Base-by-base conservation (phyloP, 2,797 vertebrate genomes). In the Tapera naevia region DNA sequence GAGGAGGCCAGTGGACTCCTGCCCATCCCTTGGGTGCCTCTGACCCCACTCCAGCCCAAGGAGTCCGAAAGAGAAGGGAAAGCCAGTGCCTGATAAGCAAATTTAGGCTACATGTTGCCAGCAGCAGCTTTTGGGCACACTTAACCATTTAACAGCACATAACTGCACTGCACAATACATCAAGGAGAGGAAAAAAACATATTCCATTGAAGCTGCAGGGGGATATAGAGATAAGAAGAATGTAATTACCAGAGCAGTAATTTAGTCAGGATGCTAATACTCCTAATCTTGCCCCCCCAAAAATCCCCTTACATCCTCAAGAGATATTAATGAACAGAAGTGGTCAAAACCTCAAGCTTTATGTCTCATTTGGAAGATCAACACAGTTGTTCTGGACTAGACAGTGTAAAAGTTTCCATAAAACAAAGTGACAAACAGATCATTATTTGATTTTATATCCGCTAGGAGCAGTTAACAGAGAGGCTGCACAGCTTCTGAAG, bases 361-460 rank as follows among this genome's bases (percentile, higher is more conserved):
- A 90, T 86, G 60, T 80, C 50, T 96, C 7, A 3, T 93, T 93
- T 93, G 80, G 91, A 95, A 94, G 76, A 94, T 46, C 86, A 86
- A 88, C 83, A 87, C 35, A 70, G 45, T 95, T 91, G 54, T 88
- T 91, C 69, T 91, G 64, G 79, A 57, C 91, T 80, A 94, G 72
- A 88, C 57, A 86, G 74, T 85, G 60, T 91, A 92, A 94, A 92
- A 93, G 56, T 89, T 95, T 78, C 91, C 70, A 91, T 91, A 90
- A 96, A 96, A 92, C 64, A 92, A 94, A 94, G 94, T 76, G 41
- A 86, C 87, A 96, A 95, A 95, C 74, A 93, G 95, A 95, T 94
- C 78, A 87, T 83, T 88, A 93, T 89, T 96, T 96, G 85, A 79
- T 94, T 96, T 93, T 95, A 75, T 92, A 72, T 91, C 93, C 60